These are phyloP conservation scores for Sander lucioperca DNA, from an alignment of 2,113 vertebrate genomes.

Conservation along the genomic window DNA sequence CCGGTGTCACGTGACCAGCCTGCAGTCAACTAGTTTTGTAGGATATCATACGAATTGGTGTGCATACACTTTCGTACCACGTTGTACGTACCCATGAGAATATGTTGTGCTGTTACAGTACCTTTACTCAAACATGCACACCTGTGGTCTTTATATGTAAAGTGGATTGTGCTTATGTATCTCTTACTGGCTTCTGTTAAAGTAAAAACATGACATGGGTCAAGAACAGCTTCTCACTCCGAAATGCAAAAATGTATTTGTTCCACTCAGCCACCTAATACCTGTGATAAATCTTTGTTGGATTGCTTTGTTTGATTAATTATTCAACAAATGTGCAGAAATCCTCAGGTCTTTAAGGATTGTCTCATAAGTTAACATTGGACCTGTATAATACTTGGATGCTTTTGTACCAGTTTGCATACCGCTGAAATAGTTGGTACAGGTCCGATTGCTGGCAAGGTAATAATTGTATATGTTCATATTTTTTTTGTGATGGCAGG, in stretches of 20 bases:
- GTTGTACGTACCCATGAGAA: no score
- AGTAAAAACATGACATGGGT: not conserved
- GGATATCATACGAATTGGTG: no score
- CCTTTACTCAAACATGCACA: not conserved
- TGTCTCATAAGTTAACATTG: not conserved
- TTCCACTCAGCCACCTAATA: not conserved
- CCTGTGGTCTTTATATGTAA: not conserved
- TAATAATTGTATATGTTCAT: not conserved
- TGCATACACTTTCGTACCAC: no score
- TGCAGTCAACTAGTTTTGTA: no score
- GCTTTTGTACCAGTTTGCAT: not conserved
- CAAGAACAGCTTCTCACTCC: not conserved
- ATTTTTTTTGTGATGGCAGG: not conserved
- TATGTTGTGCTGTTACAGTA: not conserved
- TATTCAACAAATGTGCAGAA: not conserved
- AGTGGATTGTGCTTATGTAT: not conserved
- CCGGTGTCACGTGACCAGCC: no score
- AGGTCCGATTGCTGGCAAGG: not conserved
- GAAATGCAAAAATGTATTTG: no score
- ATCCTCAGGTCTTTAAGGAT: not conserved
- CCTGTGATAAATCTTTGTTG: not conserved
- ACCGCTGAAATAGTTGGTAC: not conserved
- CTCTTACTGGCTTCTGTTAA: slow-evolving; percentile 4
- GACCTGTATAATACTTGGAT: not conserved
- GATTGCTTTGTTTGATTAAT: not conserved